Evolutionary conservation across 2,797 vertebrate genomes (phyloP).

Genomic region (Phrynocephalus guinanensis): DNA sequence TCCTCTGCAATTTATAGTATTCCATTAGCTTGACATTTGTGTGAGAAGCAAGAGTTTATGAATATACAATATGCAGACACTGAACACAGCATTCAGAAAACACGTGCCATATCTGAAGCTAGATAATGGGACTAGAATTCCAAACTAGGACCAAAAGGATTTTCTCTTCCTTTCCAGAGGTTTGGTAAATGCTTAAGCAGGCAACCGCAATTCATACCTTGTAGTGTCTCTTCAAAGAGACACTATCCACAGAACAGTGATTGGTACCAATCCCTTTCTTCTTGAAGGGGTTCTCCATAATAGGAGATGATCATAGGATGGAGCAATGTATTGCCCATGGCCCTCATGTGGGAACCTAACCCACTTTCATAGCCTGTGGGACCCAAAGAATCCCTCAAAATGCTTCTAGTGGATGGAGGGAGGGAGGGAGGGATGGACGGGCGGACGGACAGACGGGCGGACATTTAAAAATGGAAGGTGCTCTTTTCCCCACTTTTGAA

Average conservation of each 20-base stretch:
- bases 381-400: no score
- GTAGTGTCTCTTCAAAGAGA: background rate
- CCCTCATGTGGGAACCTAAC: no score
- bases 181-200: background rate
- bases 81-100: conserved; percentile 29
- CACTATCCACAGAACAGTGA: background rate
- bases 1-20: conserved; percentile 46
- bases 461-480: no score
- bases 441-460: no score
- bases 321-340: no score
- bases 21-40: conserved; percentile 52
- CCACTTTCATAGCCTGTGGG: no score
- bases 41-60: conserved; percentile 37
- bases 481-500: no score
- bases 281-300: no score
- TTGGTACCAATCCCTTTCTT: no score
- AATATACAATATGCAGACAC: conserved; percentile 23
- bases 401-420: no score
- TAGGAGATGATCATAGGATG: no score
- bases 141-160: background rate
- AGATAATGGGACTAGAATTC: background rate
- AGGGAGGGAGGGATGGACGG: no score
- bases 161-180: background rate
- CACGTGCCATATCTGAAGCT: background rate
- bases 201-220: background rate